Conservation (phyloP, 2,888 invertebrate species). For the Chloroclystis v-ata region DNA sequence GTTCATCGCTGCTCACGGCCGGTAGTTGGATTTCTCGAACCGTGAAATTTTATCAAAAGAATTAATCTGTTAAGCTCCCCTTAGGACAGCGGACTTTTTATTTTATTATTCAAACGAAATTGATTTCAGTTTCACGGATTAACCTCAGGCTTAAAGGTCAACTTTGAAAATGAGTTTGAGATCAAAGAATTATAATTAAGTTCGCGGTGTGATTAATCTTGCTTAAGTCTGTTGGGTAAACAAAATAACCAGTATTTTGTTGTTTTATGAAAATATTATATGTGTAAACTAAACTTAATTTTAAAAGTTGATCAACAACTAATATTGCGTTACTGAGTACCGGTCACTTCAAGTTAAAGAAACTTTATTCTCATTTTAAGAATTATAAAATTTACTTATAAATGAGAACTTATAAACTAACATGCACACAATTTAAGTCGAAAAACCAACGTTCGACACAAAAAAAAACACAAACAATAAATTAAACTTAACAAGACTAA, state of each 20-base stretch:
- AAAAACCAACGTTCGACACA: no score
- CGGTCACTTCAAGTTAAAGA: no score
- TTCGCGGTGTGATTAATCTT: conserved; percentile 19
- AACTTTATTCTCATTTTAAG: no score
- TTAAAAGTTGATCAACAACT: no score
- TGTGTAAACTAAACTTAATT: no score
- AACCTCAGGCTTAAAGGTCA: conserved; percentile 29
- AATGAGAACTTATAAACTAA: no score
- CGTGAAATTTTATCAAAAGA: conserved; percentile 78
- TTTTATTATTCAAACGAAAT: conserved; percentile 62
- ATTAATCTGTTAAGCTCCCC: conserved; percentile 75
- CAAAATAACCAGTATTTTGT: not conserved
- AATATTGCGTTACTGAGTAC: no score
- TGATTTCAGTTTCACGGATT: conserved; percentile 47
- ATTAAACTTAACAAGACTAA: no score
- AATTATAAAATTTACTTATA: no score
- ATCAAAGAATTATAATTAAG: conserved; percentile 25
- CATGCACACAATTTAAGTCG: no score
- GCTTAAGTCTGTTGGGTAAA: conserved; percentile 13
- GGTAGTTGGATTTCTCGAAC: conserved; percentile 77
- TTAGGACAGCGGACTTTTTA: conserved; percentile 58
- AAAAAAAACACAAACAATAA: no score
- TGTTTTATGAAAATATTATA: no score
- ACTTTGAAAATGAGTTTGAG: conserved; percentile 23
- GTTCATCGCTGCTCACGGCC: conserved; percentile 75